Evolutionary conservation across 2,113 vertebrate species (phyloP), one percentile per base, ranked within the genome.

Genomic region (Nestor notabilis): DNA sequence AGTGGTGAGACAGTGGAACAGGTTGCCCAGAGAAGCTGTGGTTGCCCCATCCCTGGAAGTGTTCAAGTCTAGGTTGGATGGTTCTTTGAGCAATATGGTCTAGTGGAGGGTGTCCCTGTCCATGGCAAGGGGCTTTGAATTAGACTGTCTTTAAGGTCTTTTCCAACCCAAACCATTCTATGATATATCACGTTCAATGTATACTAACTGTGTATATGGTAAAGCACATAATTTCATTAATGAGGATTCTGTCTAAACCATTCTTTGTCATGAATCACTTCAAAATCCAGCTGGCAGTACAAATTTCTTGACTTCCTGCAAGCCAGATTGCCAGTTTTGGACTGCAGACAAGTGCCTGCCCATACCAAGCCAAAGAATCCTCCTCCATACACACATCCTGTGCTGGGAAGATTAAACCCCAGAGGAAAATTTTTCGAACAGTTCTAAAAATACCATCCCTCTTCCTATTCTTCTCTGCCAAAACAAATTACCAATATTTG

Each of bases 401-500:
- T 69, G 79, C 55, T 65, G 15, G 20, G 15, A 41, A 92, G 44
- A 86, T 52, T 61, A 88, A 88, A 76, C 5, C 14, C 17, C 1
- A 55, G 5, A 83, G 52, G 49, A 83, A 80, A 65, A 88, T 77
- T 16, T 69, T 95, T 55, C 4, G 7, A 92, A 49, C 58, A 44
- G 44, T 69, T 93, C 77, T 89, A 78, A 93, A 95, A 91, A 94
- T 81, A 70, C 46, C 3, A 23, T 63, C 14, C 78, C 0, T 2
- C 3, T 76, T 83, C 66, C 83, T 95, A 60, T 41, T 83, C 35
- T 94, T 88, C 72, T 88, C 60, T 95, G 86, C 49, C 79, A 81
- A 90, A 86, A 49, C 21, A 74, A 76, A 80, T 86, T 86, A 86
- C n/a, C 74, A 70, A 39, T 86, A 78, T 86, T 92, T 95, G 37